Evolutionary conservation across 2,113 vertebrate genomes (phyloP).

Genomic region (Sterna hirundo): DNA sequence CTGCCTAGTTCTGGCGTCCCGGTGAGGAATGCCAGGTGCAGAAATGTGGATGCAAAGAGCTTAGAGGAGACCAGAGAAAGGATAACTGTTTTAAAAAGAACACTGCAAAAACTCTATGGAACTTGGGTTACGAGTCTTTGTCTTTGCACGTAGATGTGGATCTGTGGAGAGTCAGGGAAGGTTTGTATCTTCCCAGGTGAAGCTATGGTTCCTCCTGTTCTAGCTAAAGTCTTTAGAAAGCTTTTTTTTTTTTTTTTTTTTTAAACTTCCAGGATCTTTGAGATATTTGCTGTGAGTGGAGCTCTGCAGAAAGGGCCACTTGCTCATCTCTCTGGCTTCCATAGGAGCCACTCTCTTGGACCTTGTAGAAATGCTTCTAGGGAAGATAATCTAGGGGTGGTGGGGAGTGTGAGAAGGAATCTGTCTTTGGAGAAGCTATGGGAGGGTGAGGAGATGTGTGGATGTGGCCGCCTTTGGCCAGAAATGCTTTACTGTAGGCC

Average conservation of each 20-base stretch:
- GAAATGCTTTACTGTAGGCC: conserved; percentile 31
- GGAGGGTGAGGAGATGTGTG: background rate
- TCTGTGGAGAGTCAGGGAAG: background rate
- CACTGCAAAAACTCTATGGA: background rate
- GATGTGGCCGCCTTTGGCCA: background rate
- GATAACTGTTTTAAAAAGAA: background rate
- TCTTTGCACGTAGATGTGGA: background rate
- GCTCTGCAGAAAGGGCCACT: background rate
- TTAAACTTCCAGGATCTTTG: background rate
- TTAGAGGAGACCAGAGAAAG: background rate
- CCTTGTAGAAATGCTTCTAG: background rate
- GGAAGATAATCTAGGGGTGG: background rate
- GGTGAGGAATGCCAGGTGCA: background rate
- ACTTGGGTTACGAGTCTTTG: background rate
- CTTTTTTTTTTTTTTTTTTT: too few species aligned
- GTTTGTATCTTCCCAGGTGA: background rate
- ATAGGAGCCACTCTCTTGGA: background rate
- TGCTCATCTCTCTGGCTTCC: background rate
- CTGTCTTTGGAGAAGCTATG: background rate
- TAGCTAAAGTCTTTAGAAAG: background rate
- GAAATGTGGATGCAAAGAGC: background rate
- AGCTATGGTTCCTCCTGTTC: background rate
- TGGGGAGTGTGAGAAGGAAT: background rate
- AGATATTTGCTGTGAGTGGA: background rate
- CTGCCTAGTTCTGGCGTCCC: background rate